These are phyloP conservation scores for Armadillidium nasatum DNA, from an alignment of 1,140 invertebrate genomes.

Conservation along the genomic window DNA sequence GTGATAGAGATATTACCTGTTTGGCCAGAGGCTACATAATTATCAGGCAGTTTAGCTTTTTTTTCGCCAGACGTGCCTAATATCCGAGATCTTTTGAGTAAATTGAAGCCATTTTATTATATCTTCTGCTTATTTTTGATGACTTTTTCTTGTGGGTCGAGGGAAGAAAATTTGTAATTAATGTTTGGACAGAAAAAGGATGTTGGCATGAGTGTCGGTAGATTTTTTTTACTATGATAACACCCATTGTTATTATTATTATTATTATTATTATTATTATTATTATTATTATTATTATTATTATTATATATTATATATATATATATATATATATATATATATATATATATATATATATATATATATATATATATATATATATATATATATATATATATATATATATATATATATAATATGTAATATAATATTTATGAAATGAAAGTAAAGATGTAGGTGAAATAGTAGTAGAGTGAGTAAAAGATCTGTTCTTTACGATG, in stretches of 20 bases:
- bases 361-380: conserved; percentile 2
- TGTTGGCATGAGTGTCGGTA: not conserved
- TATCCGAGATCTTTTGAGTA: conserved; percentile 1
- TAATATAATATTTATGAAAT: too few relatives aligned
- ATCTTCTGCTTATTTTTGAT: not conserved
- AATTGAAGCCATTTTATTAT: conserved; percentile 1
- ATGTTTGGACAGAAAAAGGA: not conserved
- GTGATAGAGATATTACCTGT: conserved; percentile 3
- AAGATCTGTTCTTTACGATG: too few relatives aligned
- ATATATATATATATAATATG: too few relatives aligned
- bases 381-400: not conserved
- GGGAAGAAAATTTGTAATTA: not conserved
- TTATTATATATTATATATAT: too few relatives aligned
- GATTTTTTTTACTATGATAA: not conserved
- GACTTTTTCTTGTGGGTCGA: not conserved
- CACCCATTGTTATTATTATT: not conserved
- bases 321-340: too few relatives aligned
- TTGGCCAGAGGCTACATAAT: conserved; percentile 3
- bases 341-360: not conserved
- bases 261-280: too few relatives aligned
- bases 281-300: too few relatives aligned
- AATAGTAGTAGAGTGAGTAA: too few relatives aligned
- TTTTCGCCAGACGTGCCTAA: not conserved
- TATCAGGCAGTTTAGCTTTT: not conserved
- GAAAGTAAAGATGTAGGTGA: too few relatives aligned